Evolutionary conservation across 2,113 vertebrate species (phyloP), one percentile per base, ranked within the genome.

Genomic region (Dicrurus megarhynchus): DNA sequence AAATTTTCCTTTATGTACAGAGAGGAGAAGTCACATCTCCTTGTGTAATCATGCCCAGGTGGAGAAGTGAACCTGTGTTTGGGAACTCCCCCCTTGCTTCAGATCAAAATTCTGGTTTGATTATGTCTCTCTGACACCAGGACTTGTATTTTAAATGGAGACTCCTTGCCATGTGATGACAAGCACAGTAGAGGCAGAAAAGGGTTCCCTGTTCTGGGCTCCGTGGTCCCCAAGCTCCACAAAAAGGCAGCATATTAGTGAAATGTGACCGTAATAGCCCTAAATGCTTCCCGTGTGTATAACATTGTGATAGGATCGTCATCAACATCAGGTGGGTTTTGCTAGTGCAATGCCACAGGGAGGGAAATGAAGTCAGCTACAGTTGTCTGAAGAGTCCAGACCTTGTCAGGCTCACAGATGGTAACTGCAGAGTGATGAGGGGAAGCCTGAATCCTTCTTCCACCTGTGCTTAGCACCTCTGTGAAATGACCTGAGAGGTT

Each of bases 91-190:
- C 60, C 76, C 52, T 70, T 56, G 74, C 64, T 90, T 67, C 93
- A 82, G 28, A 50, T 71, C 90, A 71, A 85, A 95, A 64, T 69
- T 74, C 63, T 89, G 68, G 28, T 95, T 92, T 92, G 78, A 67
- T 94, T 35, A 56, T 84, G 56, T 64, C 53, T 80, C 49, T 37
- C 63, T 83, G 91, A 95, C 20, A 68, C 57, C 35, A 67, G 73
- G 63, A 84, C 94, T 88, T 95, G 30, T 87, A 57, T 94, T 94
- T 82, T 75, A 92, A 94, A 87, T 85, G 70, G 61, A 82, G 14
- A 87, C 78, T 96, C 93, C 67, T 89, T 95, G 84, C 65, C 57
- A 22, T 82, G 20, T 85, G 73, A 75, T 92, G 67, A 81, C 82
- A 78, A 95, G 83, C 32, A 74, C 74, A 56, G 71, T 22, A 70